phyloP scores from a whole-genome alignment of 2,113 vertebrate genomes.

The Plestiodon gilberti region DNA sequence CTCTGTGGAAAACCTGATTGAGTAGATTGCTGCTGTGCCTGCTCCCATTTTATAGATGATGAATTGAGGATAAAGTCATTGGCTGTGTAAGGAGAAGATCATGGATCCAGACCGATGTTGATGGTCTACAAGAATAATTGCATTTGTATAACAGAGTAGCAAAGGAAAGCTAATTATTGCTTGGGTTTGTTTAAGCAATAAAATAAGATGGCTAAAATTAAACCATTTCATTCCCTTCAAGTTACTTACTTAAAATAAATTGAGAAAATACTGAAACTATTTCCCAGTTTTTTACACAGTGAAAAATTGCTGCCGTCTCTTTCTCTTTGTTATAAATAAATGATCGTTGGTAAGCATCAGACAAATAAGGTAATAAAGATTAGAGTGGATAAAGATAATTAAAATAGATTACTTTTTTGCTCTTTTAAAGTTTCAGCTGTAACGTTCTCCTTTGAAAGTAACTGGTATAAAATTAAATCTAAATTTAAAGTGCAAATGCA shows the following conservation, averaged over 20 bases:
- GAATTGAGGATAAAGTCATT: too few relatives aligned
- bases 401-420: too few relatives aligned
- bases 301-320: background rate
- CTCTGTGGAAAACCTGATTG: background rate
- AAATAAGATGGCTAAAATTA: background rate
- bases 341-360: conserved; percentile 12
- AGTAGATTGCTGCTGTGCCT: background rate
- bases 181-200: background rate
- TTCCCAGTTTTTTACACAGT: conserved; percentile 14
- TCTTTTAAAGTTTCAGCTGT: too few relatives aligned
- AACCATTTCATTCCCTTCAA: background rate
- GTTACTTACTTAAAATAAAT: conserved; percentile 27
- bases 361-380: conserved; percentile 36
- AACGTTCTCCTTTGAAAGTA: too few relatives aligned
- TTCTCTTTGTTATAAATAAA: background rate
- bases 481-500: too few relatives aligned
- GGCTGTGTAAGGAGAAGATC: background rate
- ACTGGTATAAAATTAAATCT: too few relatives aligned
- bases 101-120: background rate
- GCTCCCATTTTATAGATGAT: background rate
- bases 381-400: background rate
- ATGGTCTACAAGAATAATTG: too few relatives aligned
- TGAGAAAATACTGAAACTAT: background rate
- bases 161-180: background rate
- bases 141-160: background rate